Evolutionary conservation across 2,797 vertebrate species (phyloP).

Genomic region (Gymnocypris eckloni): DNA sequence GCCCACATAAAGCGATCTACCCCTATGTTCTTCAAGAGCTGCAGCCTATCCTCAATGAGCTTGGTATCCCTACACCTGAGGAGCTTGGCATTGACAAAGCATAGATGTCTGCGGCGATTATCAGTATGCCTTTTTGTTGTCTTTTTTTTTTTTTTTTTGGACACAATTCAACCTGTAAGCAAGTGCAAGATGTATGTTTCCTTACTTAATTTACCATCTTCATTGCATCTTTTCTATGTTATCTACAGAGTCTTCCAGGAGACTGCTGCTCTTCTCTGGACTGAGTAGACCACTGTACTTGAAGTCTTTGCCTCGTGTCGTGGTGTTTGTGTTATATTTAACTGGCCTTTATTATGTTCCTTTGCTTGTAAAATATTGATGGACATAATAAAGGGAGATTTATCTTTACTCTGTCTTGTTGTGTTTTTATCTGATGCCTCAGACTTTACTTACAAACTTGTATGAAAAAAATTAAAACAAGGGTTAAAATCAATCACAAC

Average conservation of each 20-base stretch:
- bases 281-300: constrained; percentile 67
- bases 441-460: neutral
- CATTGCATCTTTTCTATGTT: constrained; percentile 28
- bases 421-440: constrained; percentile 53
- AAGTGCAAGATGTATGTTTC: neutral
- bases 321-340: constrained; percentile 75
- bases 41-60: constrained; percentile 87
- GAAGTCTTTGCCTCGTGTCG: constrained; percentile 71
- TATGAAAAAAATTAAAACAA: too few relatives aligned
- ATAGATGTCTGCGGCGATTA: constrained; percentile 69
- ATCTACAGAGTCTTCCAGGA: constrained; percentile 62
- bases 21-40: constrained; percentile 94
- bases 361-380: constrained; percentile 81
- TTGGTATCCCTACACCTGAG: constrained; percentile 93
- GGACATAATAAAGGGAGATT: constrained; percentile 78
- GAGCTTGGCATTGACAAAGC: constrained; percentile 92
- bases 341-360: constrained; percentile 80
- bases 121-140: too few relatives aligned
- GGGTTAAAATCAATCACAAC: neutral
- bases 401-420: constrained; percentile 67
- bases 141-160: too few relatives aligned
- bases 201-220: neutral
- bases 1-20: constrained; percentile 95
- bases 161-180: neutral
- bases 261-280: constrained; percentile 58